Base-by-base conservation (phyloP, 1,140 invertebrate species). In the Calephelis nemesis region DNA sequence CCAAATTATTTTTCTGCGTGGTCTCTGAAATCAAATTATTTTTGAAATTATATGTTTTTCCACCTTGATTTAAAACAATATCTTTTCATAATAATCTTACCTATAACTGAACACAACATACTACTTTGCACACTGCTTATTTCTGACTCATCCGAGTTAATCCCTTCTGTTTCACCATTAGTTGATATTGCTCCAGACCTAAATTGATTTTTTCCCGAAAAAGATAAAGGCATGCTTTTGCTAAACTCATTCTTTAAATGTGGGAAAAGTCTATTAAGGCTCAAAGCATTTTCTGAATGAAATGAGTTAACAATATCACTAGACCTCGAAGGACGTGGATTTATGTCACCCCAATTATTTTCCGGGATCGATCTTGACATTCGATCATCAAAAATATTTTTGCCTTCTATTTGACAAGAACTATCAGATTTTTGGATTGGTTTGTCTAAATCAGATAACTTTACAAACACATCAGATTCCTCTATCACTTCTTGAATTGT, bases 351-450 rank as follows among this genome's bases (percentile, higher is more conserved):
- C 87, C 87, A 90, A 68, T 82, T 83, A 65, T 84, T 85, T 45
- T 90, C 87, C 13, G 89, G 89, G 63, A 92, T 92, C 5, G 89
- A 92, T 65, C 88, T 78, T 0, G 88, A 88, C 89, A 92, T 92
- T 67, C 88, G 71, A 40, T 75, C 72, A 68, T 88, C 82, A 1
- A 82, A 65, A 63, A 50, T 65, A 52, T 74, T 69, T 54, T 65
- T 65, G 13, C 62, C 75, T 19, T 68, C 66, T 42, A 52, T 65
- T 47, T 66, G 47, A 4, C 60, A 62, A 62, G 70, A 45, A n/a
- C 72, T 63, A 63, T 87, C 81, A 7, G 73, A 65, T 72, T 82
- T 82, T 62, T 73, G 71, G 1, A 78, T 52, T 10, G 88, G 85
- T 72, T 87, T 90, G 67, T 91, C 87, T 62, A 91, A 76, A 77